Evolutionary conservation across 2,888 invertebrate genomes (phyloP), one percentile per base, ranked within the genome.

Genomic region (Pheosia tremula): DNA sequence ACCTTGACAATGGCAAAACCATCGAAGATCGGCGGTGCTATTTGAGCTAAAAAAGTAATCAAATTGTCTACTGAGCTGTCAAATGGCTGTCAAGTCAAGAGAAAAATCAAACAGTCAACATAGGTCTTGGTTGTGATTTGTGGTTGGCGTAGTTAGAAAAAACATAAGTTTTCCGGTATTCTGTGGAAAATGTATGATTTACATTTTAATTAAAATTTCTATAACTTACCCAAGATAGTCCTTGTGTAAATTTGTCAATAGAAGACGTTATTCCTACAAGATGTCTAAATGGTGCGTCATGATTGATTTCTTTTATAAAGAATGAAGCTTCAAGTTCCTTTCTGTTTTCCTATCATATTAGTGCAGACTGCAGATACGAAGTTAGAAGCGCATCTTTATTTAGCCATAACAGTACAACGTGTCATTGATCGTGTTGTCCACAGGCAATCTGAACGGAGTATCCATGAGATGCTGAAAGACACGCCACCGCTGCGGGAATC

Each of bases 381-480:
- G n/a, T 47, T n/a, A 47, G n/a, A 47, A 47, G n/a, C 11, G 11
- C 47, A n/a, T 47, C 47, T 6, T 3, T 47, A 10, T 53, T 39
- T 4, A 49, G 13, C n/a, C 4, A 13, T 9, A 5, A n/a, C 53
- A 37, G 49, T 43, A 38, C 50, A 68, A 41, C 57, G 24, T 62
- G n/a, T 38, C 38, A 43, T 50, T 57, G 57, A 39, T 62, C 61
- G 56, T 49, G 58, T 69, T 57, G 71, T 61, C 13, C 58, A 49
- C 82, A 94, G 93, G 94, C 93, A 90, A 79, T 94, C 91, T 41
- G 96, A 96, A 84, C 94, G 96, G 73, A 96, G 96, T 85, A 97
- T 97, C 83, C 97, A 97, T 85, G 97, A 97, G 93, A 97, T 97
- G 97, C 88, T 97, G 65, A 97, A 97, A 86, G 97, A 97, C 80